These are phyloP conservation scores for Calephelis perditalis DNA, from an alignment of 2,888 invertebrate genomes.

Conservation along the genomic window DNA sequence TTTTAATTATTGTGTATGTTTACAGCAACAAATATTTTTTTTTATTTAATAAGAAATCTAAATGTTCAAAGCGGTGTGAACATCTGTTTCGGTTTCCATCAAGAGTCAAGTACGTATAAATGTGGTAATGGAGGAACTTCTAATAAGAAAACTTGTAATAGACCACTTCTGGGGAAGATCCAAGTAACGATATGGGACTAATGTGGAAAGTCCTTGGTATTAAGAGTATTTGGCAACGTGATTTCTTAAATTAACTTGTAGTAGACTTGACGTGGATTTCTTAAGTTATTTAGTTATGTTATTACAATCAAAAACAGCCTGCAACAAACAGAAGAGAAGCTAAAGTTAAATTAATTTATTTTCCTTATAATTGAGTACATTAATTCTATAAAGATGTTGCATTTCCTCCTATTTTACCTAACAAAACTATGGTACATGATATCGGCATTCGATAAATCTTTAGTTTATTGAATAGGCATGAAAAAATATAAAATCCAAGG, in stretches of 20 bases:
- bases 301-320: too few species aligned
- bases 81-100: conserved; percentile 43
- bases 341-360: not conserved
- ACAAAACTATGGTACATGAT: too few species aligned
- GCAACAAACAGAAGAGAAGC: too few species aligned
- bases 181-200: conserved; percentile 55
- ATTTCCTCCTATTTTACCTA: too few species aligned
- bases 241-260: not conserved
- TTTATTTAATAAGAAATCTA: not conserved
- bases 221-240: conserved; percentile 15
- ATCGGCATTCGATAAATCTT: too few species aligned
- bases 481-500: too few species aligned
- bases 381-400: too few species aligned
- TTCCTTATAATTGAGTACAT: too few species aligned
- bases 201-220: conserved; percentile 50
- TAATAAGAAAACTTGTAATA: conserved; percentile 76
- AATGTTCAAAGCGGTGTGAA: conserved; percentile 1
- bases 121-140: conserved; percentile 68
- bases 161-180: conserved; percentile 65
- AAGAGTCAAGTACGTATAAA: conserved; percentile 50
- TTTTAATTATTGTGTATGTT: too few species aligned
- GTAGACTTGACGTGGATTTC: conserved; percentile 1
- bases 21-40: too few species aligned
- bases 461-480: too few species aligned
- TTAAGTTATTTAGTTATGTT: not conserved